These are phyloP conservation scores for Sussaba pulchella DNA, from an alignment of 2,888 invertebrate genomes.

Conservation along the genomic window DNA sequence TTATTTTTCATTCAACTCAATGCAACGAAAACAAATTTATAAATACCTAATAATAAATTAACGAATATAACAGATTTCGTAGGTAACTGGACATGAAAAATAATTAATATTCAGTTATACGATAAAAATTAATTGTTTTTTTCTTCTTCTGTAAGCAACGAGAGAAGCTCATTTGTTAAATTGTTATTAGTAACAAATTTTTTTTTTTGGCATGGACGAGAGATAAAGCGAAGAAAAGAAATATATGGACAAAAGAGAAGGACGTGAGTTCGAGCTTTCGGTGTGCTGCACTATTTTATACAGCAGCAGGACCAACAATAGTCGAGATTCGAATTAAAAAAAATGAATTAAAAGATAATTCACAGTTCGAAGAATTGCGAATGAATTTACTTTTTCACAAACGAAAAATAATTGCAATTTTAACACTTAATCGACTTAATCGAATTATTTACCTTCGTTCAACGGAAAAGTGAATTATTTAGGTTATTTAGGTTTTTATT, in stretches of 20 bases:
- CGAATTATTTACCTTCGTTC: background rate
- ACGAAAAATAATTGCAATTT: background rate
- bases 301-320: background rate
- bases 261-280: background rate
- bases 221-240: background rate
- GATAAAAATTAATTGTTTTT: too few species aligned
- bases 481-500: too few species aligned
- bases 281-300: background rate
- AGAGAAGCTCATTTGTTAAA: background rate
- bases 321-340: background rate
- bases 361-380: background rate
- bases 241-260: background rate
- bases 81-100: too few species aligned
- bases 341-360: background rate
- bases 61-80: too few species aligned
- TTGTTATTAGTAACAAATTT: too few species aligned
- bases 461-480: background rate
- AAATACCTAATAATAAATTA: too few species aligned
- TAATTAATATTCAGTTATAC: too few species aligned
- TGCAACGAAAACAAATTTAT: too few species aligned
- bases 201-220: constrained; percentile 25
- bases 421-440: too few species aligned
- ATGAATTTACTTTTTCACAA: background rate
- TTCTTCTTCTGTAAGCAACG: too few species aligned
- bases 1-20: too few species aligned